phyloP scores from a whole-genome alignment of 2,888 invertebrate genomes.

The Tetheella fluctuosa region DNA sequence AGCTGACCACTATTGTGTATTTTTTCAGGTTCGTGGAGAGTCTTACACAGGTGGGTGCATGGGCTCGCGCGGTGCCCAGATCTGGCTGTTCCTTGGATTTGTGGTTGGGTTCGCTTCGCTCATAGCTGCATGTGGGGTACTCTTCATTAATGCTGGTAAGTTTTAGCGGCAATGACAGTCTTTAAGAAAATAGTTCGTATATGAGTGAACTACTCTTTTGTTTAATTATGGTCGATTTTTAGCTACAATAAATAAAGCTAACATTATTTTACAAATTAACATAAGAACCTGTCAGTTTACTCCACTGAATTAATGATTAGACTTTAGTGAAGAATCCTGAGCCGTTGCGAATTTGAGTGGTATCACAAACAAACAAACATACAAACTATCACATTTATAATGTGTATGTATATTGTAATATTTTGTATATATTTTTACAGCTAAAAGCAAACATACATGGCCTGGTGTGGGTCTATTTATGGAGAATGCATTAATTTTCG shows the following conservation, averaged over 20 bases:
- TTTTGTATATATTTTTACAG: slow-evolving; percentile 44
- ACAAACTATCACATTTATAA: too few species aligned
- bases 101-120: slow-evolving; percentile 98
- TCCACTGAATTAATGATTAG: too few species aligned
- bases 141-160: slow-evolving; percentile 90
- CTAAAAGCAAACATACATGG: slow-evolving; percentile 78
- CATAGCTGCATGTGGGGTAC: slow-evolving; percentile 97
- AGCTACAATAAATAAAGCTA: too few species aligned
- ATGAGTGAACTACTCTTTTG: too few species aligned
- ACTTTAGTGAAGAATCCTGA: too few species aligned
- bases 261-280: too few species aligned
- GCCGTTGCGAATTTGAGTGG: too few species aligned
- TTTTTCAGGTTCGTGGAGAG: slow-evolving; percentile 88
- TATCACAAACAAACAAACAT: too few species aligned
- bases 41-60: slow-evolving; percentile 92
- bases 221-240: too few species aligned
- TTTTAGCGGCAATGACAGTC: not conserved
- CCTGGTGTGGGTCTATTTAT: slow-evolving; percentile 96
- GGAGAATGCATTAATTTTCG: slow-evolving; percentile 97
- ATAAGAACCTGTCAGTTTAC: too few species aligned
- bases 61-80: slow-evolving; percentile 93
- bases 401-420: slow-evolving; percentile 22
- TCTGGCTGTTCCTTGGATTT: slow-evolving; percentile 98
- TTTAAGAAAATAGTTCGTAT: too few species aligned
- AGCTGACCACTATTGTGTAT: not conserved